These are phyloP conservation scores for Chaetorhynchus papuensis DNA, from an alignment of 2,113 vertebrate genomes.

Conservation along the genomic window DNA sequence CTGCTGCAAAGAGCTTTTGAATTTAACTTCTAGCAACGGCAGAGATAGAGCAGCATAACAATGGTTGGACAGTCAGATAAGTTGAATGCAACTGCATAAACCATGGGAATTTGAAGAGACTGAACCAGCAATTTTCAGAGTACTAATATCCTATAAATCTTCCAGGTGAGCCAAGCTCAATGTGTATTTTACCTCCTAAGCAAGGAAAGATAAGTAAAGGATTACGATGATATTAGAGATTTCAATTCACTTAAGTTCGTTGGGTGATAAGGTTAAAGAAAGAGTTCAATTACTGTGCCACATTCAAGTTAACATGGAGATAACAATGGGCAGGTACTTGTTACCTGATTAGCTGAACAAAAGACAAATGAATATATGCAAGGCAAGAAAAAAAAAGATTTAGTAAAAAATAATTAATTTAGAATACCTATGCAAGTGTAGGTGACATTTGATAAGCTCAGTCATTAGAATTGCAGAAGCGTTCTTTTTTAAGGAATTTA, in stretches of 20 bases:
- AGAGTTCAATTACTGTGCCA: background rate
- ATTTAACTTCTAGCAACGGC: background rate
- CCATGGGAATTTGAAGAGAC: background rate
- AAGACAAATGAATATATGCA: background rate
- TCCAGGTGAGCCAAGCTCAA: background rate
- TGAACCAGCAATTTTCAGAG: background rate
- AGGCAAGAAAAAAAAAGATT: background rate
- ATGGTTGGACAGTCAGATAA: background rate
- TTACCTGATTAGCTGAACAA: background rate
- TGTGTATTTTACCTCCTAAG: background rate
- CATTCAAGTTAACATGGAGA: background rate
- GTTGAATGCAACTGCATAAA: background rate
- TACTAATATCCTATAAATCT: background rate
- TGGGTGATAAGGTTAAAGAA: conserved; percentile 6
- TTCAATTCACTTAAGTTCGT: background rate
- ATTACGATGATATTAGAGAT: background rate
- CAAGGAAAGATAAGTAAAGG: background rate
- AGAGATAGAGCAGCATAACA: background rate
- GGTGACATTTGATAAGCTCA: background rate
- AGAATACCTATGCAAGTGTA: background rate
- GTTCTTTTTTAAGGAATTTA: background rate
- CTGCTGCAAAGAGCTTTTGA: background rate
- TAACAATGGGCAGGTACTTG: background rate
- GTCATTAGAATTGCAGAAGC: background rate
- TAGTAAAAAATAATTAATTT: conserved; percentile 24